Percentiles rank a stretch among this genome's conserved stretches.
phyloP scores from a whole-genome alignment of 2,797 vertebrate species.

The Apogon hyalosoma region DNA sequence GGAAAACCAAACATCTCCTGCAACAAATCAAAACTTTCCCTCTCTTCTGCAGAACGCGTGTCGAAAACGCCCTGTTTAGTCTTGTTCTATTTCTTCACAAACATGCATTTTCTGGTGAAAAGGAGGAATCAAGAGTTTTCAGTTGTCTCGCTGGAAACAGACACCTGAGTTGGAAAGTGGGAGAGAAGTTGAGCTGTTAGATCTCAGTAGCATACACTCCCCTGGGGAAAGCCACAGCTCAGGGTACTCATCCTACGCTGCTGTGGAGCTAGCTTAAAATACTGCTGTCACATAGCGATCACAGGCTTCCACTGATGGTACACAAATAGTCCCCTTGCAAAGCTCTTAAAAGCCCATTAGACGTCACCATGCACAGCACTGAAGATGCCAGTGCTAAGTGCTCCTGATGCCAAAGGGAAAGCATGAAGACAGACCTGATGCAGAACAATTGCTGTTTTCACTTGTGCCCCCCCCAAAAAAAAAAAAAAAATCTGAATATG shows the following conservation, averaged over 20 bases:
- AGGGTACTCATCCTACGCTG: constrained; percentile 71
- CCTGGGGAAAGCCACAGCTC: constrained; percentile 73
- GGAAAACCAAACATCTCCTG: constrained; percentile 77
- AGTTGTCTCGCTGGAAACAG: constrained; percentile 80
- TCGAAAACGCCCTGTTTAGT: constrained; percentile 83
- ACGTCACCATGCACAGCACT: constrained; percentile 70
- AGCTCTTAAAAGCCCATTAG: constrained; percentile 83
- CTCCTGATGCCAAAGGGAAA: constrained; percentile 82
- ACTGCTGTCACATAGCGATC: constrained; percentile 83
- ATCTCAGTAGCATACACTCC: constrained; percentile 76
- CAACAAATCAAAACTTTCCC: constrained; percentile 80
- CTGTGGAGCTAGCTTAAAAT: constrained; percentile 71
- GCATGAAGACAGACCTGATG: constrained; percentile 73
- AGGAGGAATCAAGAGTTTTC: constrained; percentile 79
- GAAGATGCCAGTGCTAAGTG: constrained; percentile 78
- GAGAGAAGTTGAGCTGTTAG: constrained; percentile 82
- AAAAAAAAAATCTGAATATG: constrained; percentile 52
- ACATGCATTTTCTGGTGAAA: constrained; percentile 78
- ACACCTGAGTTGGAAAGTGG: constrained; percentile 80
- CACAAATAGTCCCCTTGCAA: constrained; percentile 82
- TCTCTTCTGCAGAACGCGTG: constrained; percentile 58
- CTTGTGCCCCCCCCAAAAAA: constrained; percentile 21
- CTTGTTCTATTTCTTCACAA: constrained; percentile 82
- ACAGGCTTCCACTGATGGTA: constrained; percentile 76
- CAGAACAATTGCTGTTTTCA: constrained; percentile 67